Base-by-base conservation (phyloP, 2,797 vertebrate species). In the Bovichtus variegatus region DNA sequence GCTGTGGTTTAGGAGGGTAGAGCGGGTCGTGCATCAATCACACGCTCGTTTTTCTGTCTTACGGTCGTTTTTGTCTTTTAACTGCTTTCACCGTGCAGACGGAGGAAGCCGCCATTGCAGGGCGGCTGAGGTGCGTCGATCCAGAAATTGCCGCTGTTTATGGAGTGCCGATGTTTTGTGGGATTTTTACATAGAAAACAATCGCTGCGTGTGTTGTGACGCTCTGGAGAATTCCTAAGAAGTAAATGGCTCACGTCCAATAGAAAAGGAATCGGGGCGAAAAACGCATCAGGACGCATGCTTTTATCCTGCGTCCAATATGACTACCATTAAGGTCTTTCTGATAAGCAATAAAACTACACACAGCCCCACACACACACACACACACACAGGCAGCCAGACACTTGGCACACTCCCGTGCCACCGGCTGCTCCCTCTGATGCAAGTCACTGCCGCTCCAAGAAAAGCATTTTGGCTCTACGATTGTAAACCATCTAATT, bases 401-500 rank as follows among this genome's bases (percentile, higher is more conserved):
- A 64, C 41, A 71, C 57, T 72, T 57, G 67, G 69, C 72, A 44
- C 23, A 25, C 31, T 72, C 13, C 43, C 27, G 51, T 25, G 61
- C 47, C 55, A 76, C 43, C 11, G 34, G 53, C 76, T 74, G 69
- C 60, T 85, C 61, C 62, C 67, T 75, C 66, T 36, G 58, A 69
- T 65, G 74, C 74, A 67, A 73, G 64, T 62, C 67, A 34, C 43
- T 58, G 64, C 40, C 1, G 19, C 69, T 81, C 69, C 78, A 77
- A 67, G n/a, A n/a, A 71, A 67, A 64, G 23, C 71, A 59, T 71
- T 80, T 62, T 73, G 68, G 66, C 76, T 78, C 53, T 13, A 38
- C 59, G 62, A 63, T 78, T 80, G 68, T 64, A 81, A 79, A 79
- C 50, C 68, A 63, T 78, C 76, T 67, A 53, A 74, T 87, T 80